Percentiles rank a stretch among this genome's conserved stretches.
phyloP scores from a whole-genome alignment of 2,888 invertebrate species.

The Phrixothrix hirtus region DNA sequence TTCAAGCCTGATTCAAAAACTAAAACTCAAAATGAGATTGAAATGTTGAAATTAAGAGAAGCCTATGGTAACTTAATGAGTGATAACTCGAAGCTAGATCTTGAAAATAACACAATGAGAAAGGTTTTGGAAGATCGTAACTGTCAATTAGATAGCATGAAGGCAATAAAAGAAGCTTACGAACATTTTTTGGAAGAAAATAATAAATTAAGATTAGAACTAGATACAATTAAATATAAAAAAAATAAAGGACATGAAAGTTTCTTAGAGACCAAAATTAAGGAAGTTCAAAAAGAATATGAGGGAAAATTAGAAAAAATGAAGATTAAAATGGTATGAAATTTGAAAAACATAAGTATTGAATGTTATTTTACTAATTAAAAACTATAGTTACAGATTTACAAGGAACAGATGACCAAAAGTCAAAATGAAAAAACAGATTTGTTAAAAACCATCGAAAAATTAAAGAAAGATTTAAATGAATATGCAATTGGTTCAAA shows the following conservation, averaged over 20 bases:
- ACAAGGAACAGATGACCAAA: conserved; percentile 66
- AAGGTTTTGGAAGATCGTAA: conserved; percentile 43
- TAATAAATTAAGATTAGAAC: conserved; percentile 48
- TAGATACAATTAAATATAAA: conserved; percentile 52
- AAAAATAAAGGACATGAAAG: conserved; percentile 50
- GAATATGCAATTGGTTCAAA: neutral
- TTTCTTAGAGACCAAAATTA: conserved; percentile 52
- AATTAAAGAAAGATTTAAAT: neutral
- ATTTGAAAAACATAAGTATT: conserved; percentile 29
- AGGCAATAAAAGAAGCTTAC: conserved; percentile 50
- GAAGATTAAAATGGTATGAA: conserved; percentile 81
- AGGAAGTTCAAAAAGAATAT: conserved; percentile 67
- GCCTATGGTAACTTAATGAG: conserved; percentile 47
- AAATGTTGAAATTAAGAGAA: conserved; percentile 42
- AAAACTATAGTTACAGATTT: conserved; percentile 60
- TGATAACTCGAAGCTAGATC: conserved; percentile 47
- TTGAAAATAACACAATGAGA: conserved; percentile 46
- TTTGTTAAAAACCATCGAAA: neutral
- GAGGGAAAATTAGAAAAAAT: conserved; percentile 77
- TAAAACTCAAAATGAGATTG: conserved; percentile 28
- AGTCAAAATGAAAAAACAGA: conserved; percentile 14
- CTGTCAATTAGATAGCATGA: conserved; percentile 37
- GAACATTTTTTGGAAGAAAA: conserved; percentile 53
- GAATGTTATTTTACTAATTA: conserved; percentile 1
- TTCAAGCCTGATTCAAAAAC: conserved; percentile 17